Evolutionary conservation across 2,797 vertebrate species (phyloP).

Genomic region (Falco cherrug): DNA sequence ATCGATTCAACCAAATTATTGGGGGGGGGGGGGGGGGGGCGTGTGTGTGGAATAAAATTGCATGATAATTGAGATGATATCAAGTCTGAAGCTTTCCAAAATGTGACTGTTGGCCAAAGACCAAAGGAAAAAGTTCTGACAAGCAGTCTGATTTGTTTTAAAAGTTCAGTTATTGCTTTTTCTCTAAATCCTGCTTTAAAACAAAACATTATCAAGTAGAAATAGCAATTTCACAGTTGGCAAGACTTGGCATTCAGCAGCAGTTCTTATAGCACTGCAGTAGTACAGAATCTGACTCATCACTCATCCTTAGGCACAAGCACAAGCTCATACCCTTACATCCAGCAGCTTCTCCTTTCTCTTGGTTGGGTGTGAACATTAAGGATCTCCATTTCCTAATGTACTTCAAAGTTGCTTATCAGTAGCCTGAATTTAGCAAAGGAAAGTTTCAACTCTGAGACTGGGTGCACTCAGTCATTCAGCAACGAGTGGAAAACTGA

Average conservation of each 20-base stretch:
- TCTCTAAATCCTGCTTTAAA: conserved; percentile 15
- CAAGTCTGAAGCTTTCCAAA: not conserved
- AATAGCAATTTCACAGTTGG: conserved; percentile 72
- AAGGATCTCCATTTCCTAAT: conserved; percentile 1
- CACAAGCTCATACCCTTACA: not conserved
- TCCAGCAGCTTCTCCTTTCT: conserved; percentile 16
- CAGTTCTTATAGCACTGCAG: not conserved
- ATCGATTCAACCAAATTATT: not conserved
- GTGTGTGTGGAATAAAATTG: not conserved
- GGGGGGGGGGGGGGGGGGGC: too few species aligned
- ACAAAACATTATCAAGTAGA: conserved; percentile 51
- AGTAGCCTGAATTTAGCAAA: not conserved
- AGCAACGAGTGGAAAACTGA: not conserved
- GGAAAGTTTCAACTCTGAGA: not conserved
- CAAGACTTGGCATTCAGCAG: conserved; percentile 38
- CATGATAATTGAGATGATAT: not conserved
- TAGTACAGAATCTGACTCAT: conserved; percentile 25
- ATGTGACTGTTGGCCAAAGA: conserved; percentile 7
- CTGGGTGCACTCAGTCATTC: not conserved
- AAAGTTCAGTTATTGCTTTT: conserved; percentile 57
- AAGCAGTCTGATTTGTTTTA: not conserved
- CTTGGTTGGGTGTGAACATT: not conserved
- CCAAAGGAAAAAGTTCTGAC: conserved; percentile 24
- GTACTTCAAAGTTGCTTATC: not conserved
- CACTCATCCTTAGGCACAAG: not conserved